Evolutionary conservation across 2,797 vertebrate species (phyloP).

Genomic region (Perdix hodgsoniae): DNA sequence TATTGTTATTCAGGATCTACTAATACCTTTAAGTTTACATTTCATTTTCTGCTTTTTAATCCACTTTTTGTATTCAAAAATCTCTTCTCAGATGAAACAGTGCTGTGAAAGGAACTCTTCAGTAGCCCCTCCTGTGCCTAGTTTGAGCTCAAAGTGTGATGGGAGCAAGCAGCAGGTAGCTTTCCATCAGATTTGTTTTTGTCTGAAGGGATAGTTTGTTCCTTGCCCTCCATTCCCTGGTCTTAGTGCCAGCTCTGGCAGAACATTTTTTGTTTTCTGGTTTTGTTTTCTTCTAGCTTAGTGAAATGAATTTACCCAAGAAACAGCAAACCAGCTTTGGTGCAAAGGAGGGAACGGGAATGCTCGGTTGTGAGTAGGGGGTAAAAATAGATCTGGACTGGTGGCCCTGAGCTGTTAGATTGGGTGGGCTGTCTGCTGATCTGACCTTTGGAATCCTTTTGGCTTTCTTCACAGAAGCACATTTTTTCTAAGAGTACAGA

Average conservation of each 20-base stretch:
- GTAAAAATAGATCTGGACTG: background rate
- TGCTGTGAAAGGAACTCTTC: background rate
- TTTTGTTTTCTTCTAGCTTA: background rate
- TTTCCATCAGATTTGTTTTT: background rate
- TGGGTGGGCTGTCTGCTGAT: background rate
- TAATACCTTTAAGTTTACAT: background rate
- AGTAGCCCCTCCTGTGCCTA: background rate
- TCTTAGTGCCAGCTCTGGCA: background rate
- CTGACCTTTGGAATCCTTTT: background rate
- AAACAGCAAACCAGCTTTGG: background rate
- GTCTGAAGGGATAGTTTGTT: background rate
- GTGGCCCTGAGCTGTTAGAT: background rate
- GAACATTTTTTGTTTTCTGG: background rate
- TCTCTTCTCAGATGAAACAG: background rate
- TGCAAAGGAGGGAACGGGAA: background rate
- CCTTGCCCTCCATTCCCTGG: background rate
- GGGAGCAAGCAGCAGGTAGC: background rate
- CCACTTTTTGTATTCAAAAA: background rate
- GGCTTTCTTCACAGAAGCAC: background rate
- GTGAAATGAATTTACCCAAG: background rate
- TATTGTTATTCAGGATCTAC: background rate
- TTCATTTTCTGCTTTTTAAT: background rate
- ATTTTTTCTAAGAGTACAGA: background rate
- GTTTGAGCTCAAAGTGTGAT: background rate
- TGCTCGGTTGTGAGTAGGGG: fast-evolving